A percentile compares a stretch with the other conserved stretches of the same genome.
Evolutionary conservation across 1,140 invertebrate genomes (phyloP).

Genomic region (Pseudomyrmex sp.): DNA sequence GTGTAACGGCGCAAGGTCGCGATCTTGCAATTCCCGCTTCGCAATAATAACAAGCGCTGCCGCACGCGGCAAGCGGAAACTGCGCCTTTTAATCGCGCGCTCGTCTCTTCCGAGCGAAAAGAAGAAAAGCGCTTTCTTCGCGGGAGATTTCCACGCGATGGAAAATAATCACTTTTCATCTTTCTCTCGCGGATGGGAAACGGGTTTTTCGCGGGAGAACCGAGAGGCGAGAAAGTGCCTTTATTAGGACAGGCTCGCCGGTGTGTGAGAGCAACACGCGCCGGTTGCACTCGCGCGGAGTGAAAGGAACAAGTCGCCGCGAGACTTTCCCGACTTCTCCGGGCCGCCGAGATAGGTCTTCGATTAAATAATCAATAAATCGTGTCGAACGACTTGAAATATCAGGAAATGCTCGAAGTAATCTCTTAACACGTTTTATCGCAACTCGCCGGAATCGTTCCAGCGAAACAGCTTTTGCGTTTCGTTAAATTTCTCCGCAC

Average conservation of each 20-base stretch:
- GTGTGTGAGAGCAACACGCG: conserved; percentile 6
- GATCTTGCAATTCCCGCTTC: conserved; percentile 27
- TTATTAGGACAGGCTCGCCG: conserved; percentile 68
- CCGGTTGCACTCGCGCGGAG: conserved; percentile 49
- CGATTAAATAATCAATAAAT: neutral
- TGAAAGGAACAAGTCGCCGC: conserved; percentile 64
- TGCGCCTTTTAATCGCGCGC: neutral
- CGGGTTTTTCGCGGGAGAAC: too few relatives aligned
- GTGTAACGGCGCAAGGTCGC: conserved; percentile 61
- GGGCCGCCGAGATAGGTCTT: neutral
- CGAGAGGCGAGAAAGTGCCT: conserved; percentile 68
- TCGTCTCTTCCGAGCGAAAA: neutral
- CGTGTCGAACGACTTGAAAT: too few relatives aligned
- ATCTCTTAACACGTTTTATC: too few relatives aligned
- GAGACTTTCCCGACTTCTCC: neutral
- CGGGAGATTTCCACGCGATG: too few relatives aligned
- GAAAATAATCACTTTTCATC: neutral
- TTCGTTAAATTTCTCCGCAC: neutral
- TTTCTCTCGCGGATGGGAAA: neutral
- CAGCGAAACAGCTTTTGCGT: neutral
- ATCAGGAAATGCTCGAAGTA: too few relatives aligned
- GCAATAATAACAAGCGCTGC: neutral
- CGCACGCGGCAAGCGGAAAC: neutral
- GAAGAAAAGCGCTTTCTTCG: neutral
- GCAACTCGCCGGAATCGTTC: neutral